phyloP scores from a whole-genome alignment of 2,888 invertebrate genomes.

The Choreutis nemorana region DNA sequence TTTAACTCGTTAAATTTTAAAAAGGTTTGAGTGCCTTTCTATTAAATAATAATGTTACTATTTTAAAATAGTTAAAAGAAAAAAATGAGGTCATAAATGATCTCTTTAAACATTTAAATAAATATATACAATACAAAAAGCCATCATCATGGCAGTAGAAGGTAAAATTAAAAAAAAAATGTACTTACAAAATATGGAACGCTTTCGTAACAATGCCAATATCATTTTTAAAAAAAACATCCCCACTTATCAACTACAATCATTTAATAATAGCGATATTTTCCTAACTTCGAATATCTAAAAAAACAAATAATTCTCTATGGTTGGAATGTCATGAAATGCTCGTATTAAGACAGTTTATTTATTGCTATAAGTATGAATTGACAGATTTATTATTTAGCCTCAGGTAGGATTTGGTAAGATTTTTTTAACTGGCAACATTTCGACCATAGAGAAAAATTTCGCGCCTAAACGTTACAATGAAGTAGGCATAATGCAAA shows the following conservation, averaged over 20 bases:
- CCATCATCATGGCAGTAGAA: conserved; percentile 3
- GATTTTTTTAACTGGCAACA: too few relatives aligned
- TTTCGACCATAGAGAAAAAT: too few relatives aligned
- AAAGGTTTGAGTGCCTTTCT: neutral
- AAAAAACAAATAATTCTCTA: too few relatives aligned
- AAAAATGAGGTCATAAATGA: conserved; percentile 1
- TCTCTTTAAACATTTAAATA: conserved; percentile 15
- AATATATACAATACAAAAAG: conserved; percentile 18
- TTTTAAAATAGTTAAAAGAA: neutral
- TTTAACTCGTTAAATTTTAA: too few relatives aligned
- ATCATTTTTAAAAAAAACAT: neutral
- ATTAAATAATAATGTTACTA: neutral
- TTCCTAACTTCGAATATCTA: too few relatives aligned
- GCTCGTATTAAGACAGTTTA: too few relatives aligned
- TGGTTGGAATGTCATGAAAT: too few relatives aligned
- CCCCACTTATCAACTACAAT: conserved; percentile 31
- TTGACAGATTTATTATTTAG: too few relatives aligned
- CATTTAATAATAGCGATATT: conserved; percentile 24
- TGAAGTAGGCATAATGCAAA: conserved; percentile 45
- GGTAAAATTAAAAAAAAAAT: conserved; percentile 11
- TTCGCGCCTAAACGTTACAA: conserved; percentile 28
- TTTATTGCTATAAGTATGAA: too few relatives aligned
- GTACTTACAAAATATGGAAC: conserved; percentile 26
- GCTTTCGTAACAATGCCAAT: conserved; percentile 15
- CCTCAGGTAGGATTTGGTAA: too few relatives aligned